Conservation (phyloP, 2,797 vertebrate species). For the Crocodylus rhombifer region DNA sequence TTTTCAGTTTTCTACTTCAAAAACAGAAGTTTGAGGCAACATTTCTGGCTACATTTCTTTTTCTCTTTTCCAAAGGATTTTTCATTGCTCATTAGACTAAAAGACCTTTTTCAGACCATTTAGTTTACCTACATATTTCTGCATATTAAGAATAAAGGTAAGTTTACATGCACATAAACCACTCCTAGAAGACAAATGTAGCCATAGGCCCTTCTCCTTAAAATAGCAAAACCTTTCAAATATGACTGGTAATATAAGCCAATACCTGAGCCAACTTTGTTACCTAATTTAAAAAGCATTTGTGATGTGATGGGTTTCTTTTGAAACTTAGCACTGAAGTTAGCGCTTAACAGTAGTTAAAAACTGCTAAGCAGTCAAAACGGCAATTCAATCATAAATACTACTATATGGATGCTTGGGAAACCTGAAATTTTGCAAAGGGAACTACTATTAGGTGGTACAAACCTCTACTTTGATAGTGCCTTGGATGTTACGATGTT, state of each 20-base stretch:
- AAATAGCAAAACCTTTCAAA: rapidly evolving
- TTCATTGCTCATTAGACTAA: not conserved
- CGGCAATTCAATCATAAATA: not conserved
- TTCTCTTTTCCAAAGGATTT: not conserved
- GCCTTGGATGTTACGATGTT: rapidly evolving
- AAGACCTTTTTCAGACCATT: not conserved
- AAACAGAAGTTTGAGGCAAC: not conserved
- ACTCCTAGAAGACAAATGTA: not conserved
- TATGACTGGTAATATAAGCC: not conserved
- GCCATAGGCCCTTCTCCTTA: not conserved
- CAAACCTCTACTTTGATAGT: not conserved
- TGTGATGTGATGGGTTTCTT: not conserved
- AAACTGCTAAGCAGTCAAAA: too few relatives aligned
- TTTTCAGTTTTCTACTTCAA: not conserved
- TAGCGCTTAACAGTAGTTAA: too few relatives aligned
- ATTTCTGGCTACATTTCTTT: not conserved
- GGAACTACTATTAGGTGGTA: not conserved
- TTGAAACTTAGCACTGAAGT: not conserved
- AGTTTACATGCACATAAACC: not conserved
- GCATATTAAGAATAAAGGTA: not conserved
- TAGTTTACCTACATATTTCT: not conserved
- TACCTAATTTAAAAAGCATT: not conserved
- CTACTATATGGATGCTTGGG: not conserved
- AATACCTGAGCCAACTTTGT: not conserved
- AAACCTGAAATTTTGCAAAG: not conserved